Conservation (phyloP, 92 coral and sea anemone species). For the Galaxea fascicularis region DNA sequence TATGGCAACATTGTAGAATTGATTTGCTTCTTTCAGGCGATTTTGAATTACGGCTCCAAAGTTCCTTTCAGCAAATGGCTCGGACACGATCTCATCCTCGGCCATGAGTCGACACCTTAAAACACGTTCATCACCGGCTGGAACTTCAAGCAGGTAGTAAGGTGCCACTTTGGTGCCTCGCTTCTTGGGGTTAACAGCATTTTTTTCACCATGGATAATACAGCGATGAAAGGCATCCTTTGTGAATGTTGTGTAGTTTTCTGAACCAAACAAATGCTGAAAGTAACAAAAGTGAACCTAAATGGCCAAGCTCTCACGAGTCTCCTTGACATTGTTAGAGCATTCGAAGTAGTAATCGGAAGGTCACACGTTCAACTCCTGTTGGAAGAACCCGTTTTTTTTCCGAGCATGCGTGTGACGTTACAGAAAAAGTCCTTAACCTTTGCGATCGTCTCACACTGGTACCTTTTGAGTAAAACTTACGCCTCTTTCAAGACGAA, state of each 20-base stretch:
- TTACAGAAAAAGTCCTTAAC: too few relatives aligned
- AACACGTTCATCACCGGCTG: conserved; percentile 74
- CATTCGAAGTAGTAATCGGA: too few relatives aligned
- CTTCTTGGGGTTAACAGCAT: conserved; percentile 81
- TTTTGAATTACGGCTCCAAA: conserved; percentile 78
- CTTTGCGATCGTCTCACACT: too few relatives aligned
- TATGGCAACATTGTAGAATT: conserved; percentile 82
- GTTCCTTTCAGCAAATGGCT: conserved; percentile 77
- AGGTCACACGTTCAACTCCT: too few relatives aligned
- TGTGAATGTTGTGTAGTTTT: conserved; percentile 85
- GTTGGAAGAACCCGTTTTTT: too few relatives aligned
- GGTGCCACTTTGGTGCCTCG: conserved; percentile 92
- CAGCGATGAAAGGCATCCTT: conserved; percentile 97
- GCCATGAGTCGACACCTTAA: conserved; percentile 82
- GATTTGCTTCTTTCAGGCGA: conserved; percentile 86
- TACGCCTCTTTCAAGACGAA: too few relatives aligned
- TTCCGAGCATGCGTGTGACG: too few relatives aligned
- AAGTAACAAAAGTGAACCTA: neutral
- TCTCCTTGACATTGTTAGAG: too few relatives aligned
- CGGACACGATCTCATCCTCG: conserved; percentile 68
- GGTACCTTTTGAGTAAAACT: too few relatives aligned
- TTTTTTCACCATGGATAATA: conserved; percentile 81
- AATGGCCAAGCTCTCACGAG: neutral
- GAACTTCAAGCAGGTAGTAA: conserved; percentile 78
- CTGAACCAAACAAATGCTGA: conserved; percentile 73